Conservation (phyloP, 2,888 invertebrate species). For the Octonoba sinensis region DNA sequence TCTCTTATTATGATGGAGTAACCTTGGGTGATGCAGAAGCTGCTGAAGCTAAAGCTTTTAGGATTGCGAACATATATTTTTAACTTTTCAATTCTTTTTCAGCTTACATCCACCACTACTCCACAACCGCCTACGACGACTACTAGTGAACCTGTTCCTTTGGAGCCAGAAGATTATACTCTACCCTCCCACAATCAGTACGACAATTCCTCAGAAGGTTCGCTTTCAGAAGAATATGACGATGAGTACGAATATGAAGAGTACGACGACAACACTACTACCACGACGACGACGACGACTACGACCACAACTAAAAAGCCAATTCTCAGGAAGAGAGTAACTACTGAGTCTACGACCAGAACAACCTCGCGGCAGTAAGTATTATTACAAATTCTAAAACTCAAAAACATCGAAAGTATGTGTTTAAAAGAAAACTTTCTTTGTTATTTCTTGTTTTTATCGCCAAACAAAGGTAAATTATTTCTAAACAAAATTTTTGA, state of each 20-base stretch:
- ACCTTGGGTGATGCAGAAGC: no score
- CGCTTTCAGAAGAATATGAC: conserved; percentile 28
- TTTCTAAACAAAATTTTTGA: no score
- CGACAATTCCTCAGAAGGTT: background rate
- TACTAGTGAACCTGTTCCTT: background rate
- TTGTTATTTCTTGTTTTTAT: no score
- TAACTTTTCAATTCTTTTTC: no score
- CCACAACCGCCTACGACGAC: conserved; percentile 10
- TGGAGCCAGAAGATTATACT: conserved; percentile 3
- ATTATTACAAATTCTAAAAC: no score
- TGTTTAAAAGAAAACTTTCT: no score
- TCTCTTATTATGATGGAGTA: no score
- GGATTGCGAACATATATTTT: no score
- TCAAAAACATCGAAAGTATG: no score
- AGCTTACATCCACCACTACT: conserved; percentile 17
- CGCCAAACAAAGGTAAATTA: no score
- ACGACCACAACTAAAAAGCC: conserved; percentile 66
- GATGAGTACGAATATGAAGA: conserved; percentile 38
- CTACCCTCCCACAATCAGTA: background rate
- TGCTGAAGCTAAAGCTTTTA: no score
- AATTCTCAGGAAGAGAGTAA: conserved; percentile 8
- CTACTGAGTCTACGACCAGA: background rate
- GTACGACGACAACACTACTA: conserved; percentile 12
- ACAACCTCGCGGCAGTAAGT: no score
- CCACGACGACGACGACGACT: conserved; percentile 66